Evolutionary conservation across 2,888 invertebrate species (phyloP), one percentile per base, ranked within the genome.

Genomic region (Blastobasis adustella): DNA sequence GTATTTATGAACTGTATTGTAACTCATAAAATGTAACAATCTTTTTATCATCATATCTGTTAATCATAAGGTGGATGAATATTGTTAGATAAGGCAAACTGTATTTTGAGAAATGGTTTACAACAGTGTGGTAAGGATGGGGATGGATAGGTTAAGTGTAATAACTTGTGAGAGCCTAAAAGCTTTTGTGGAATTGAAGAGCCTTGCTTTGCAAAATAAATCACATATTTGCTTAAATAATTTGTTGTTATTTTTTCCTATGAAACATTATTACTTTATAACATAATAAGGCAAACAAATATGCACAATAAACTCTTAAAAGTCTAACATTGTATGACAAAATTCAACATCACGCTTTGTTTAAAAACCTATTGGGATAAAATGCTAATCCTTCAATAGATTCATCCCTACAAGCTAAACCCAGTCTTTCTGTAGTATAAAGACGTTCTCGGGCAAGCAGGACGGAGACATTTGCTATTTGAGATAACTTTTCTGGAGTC

Each of bases 301-400:
- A 23, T 23, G 1, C 23, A 23, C 23, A 23, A 23, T 23, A 23
- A 23, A 23, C 23, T 23, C 23, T 23, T 23, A 6, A 10, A 9
- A 42, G 6, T 45, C 45, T 45, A 10, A 7, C 10, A 45, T n/a
- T 36, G 4, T 44, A 8, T 41, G 39, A 47, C 9, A 46, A 46
- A 36, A 45, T 55, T 49, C 23, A 56, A 51, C 67, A 72, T 41
- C 61, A 75, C 41, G 65, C 66, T 65, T 81, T 84, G 76, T 63
- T 81, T 45, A 96, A 82, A 80, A 99, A 96, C 54, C 92, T 82
- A 89, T 99, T 99, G 0, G 96, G 95, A 86, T 96, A 99, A 84
- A 99, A 99, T 54, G 95, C 90, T 44, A 99, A 86, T 6, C 98
- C 98, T 86, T 98, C 97, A 52, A 98, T 94, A 0, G 96, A 95